Evolutionary conservation across 2,113 vertebrate genomes (phyloP).

Genomic region (Tachuris rubrigastra): DNA sequence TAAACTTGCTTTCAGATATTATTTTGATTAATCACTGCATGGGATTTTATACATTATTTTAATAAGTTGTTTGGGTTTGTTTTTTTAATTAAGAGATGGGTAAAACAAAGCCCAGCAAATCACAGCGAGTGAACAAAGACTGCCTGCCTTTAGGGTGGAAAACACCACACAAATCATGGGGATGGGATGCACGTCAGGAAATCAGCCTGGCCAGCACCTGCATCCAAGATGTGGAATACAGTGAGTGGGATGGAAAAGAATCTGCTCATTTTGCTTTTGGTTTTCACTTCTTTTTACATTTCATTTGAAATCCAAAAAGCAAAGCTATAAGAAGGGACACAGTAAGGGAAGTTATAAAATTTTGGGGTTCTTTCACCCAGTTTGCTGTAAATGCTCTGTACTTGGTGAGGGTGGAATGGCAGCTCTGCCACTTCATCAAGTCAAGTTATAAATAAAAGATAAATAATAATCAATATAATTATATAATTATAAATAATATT

Average conservation of each 20-base stretch:
- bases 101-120: not conserved
- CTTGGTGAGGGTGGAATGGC: not conserved
- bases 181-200: not conserved
- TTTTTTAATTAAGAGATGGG: not conserved
- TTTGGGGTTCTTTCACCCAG: not conserved
- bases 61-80: not conserved
- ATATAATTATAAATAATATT: no score
- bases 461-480: no score
- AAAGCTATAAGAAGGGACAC: not conserved
- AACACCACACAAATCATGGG: not conserved
- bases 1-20: not conserved
- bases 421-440: not conserved
- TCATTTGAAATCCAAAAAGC: not conserved
- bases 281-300: not conserved
- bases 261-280: not conserved
- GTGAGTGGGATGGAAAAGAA: not conserved
- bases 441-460: no score
- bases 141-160: not conserved
- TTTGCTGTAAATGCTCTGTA: not conserved
- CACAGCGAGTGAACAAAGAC: not conserved
- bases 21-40: not conserved
- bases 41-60: not conserved
- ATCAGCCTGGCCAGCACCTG: conserved; percentile 29
- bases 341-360: not conserved
- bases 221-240: not conserved